phyloP scores from a whole-genome alignment of 2,888 invertebrate species.

The Allacma fusca region DNA sequence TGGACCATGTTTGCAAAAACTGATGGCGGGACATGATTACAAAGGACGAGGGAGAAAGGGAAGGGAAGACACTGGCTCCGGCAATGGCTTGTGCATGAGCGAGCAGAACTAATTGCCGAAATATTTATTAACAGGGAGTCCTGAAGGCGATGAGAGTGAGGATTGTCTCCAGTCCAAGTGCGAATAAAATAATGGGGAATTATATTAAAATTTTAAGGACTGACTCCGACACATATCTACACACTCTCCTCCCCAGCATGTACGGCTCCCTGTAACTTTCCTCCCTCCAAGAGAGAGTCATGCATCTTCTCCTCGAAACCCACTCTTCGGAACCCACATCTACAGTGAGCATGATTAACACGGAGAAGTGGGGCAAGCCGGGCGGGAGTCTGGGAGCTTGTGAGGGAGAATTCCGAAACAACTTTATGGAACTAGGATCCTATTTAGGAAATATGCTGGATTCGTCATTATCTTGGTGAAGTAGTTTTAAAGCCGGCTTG shows the following conservation, averaged over 20 bases:
- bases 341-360: too few relatives aligned
- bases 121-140: conserved; percentile 47
- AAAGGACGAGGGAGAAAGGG: conserved; percentile 26
- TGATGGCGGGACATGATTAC: not conserved
- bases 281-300: conserved; percentile 19
- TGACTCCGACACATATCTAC: not conserved
- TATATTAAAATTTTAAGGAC: conserved; percentile 11
- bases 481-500: too few relatives aligned
- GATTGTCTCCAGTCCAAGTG: conserved; percentile 41
- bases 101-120: conserved; percentile 47
- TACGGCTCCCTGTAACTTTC: too few relatives aligned
- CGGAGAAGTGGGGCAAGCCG: too few relatives aligned
- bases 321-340: too few relatives aligned
- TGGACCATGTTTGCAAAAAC: not conserved
- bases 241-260: too few relatives aligned
- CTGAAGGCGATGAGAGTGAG: conserved; percentile 37
- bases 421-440: too few relatives aligned
- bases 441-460: too few relatives aligned
- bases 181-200: conserved; percentile 42
- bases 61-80: not conserved
- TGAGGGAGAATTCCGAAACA: too few relatives aligned
- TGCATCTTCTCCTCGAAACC: too few relatives aligned
- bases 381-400: too few relatives aligned
- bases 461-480: too few relatives aligned
- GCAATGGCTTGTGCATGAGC: conserved; percentile 42